Base-by-base conservation (phyloP, 2,113 vertebrate genomes). In the Rana temporaria region DNA sequence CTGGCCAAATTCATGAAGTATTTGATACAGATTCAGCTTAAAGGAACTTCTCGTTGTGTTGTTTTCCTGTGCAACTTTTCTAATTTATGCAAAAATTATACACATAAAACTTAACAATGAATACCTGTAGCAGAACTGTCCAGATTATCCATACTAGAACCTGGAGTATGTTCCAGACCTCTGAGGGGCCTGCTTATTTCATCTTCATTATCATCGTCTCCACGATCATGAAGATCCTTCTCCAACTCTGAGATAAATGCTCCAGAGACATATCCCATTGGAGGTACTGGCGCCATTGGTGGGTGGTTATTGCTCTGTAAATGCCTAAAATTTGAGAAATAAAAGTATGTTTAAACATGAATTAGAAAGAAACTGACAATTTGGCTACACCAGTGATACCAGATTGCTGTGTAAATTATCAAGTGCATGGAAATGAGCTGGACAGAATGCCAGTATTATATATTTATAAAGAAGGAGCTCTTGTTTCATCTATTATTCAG, bases 91-190 rank as follows among this genome's bases (percentile, higher is more conserved):
- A 12, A 11, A 48, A 48, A 48, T 48, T 1, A 48, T 11, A 2
- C 42, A 48, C 6, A 48, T 12, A 48, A 48, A 48, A 48, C 12
- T 1, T 12, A 48, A 60, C 30, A 59, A 20, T 60, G 20, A 67
- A 93, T 89, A 99, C 98, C 98, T 95, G 98, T 96, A 88, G 98
- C 89, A 85, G 97, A 99, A 93, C 97, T 99, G 90, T 99, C 97
- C 85, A 99, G 91, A 92, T 99, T 99, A 93, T 99, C 98, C 94
- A 96, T 96, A 88, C 98, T 99, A 84, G 97, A 99, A 73, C 96
- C 97, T 3, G 98, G 97, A 42, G 96, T 99, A 91, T 98, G 96
- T 84, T 97, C 97, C 26, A 98, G 92, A 59, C 94, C 96, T 73
- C 96, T 92, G 62, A 96, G 92, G 17, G 95, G 95, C 48, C 96